Base-by-base conservation (phyloP, 92 coral and sea anemone genomes). In the Zoanthus sociatus region DNA sequence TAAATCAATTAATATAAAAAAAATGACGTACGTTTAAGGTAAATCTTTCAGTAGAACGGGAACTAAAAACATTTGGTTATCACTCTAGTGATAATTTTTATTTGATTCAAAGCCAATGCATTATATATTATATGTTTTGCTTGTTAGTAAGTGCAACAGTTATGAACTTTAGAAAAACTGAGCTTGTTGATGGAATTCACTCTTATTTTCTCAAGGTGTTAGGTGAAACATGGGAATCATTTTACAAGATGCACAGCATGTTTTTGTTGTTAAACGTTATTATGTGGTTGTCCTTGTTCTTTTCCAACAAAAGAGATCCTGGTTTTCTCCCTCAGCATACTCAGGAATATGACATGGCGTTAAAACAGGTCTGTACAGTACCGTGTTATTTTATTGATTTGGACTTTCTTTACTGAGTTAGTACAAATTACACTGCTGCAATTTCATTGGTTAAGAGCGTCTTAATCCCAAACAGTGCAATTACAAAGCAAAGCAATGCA, bases 201-300 rank as follows among this genome's bases (percentile, higher is more conserved):
- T 63, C n/a, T 47, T 55, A 9, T 71, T 8, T 26, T 11, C 76
- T 32, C 30, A 76, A 97, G 99, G 96, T 93, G n/a, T 72, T 97
- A 30, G 92, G 95, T 9, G 88, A 66, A 44, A 89, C 99, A 7
- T 97, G 94, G 95, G 90, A 88, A 64, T 87, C 86, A 73, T 63
- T 87, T 69, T 87, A 90, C 73, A 83, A 71, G 73, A 94, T 87
- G 26, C 99, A 97, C 73, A 68, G 86, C 77, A 54, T 92, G 58
- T 97, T 97, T 82, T 30, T 92, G 18, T 17, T 90, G 7, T 64
- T 93, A 55, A 97, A 97, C 81, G 91, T 91, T 6, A n/a, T 84
- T 7, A 95, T 97, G 99, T 97, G 98, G 99, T 45, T 92, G 1
- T 76, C 94, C n/a, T 78, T 97, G 90, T 93, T 93, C 78, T 83